Percentiles rank a stretch among this genome's conserved stretches.
These are phyloP conservation scores for Enteromius argenteus DNA, from an alignment of 2,797 vertebrate species.

Conservation along the genomic window DNA sequence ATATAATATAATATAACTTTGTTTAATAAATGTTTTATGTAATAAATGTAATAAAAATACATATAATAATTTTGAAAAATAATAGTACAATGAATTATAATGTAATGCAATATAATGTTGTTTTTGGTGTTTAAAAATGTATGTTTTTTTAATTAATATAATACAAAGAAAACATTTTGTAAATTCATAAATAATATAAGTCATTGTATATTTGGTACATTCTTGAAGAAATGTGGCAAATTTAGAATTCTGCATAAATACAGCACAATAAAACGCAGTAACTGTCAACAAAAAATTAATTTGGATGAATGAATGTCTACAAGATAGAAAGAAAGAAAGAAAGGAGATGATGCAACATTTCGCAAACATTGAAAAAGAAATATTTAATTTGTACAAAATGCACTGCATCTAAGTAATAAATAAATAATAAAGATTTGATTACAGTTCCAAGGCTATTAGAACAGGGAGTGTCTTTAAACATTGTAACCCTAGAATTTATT, in stretches of 20 bases:
- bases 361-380: neutral
- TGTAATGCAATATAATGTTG: neutral
- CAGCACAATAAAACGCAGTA: neutral
- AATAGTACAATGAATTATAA: neutral
- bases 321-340: neutral
- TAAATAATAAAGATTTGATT: neutral
- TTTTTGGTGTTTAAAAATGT: neutral
- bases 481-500: conserved; percentile 55
- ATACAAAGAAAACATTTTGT: neutral
- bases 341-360: neutral
- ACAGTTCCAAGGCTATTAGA: neutral
- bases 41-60: neutral
- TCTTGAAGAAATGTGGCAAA: neutral
- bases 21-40: neutral
- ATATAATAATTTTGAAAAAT: neutral
- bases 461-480: conserved; percentile 52
- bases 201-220: neutral
- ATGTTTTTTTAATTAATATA: neutral
- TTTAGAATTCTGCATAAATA: neutral
- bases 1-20: neutral
- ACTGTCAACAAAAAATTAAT: neutral
- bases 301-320: neutral
- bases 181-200: neutral
- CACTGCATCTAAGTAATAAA: neutral
- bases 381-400: neutral